Conservation (phyloP, 1,140 invertebrate species). For the Archegozetes longisetosus region DNA sequence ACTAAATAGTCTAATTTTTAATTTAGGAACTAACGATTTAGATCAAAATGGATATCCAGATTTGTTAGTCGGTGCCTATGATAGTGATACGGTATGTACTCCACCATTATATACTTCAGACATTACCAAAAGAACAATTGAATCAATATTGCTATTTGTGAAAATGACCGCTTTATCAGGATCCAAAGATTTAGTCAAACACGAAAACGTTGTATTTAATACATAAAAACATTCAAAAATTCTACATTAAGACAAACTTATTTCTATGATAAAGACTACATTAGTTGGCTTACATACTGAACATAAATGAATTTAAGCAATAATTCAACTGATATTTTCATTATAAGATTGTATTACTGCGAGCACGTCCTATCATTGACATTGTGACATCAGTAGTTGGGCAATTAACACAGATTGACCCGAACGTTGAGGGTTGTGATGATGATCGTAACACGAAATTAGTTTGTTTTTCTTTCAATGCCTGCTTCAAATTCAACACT, state of each 20-base stretch:
- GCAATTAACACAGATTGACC: conserved; percentile 58
- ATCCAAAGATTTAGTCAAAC: too few relatives aligned
- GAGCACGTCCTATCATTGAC: conserved; percentile 67
- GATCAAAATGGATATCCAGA: conserved; percentile 84
- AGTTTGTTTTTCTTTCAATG: conserved; percentile 72
- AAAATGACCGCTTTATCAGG: too few relatives aligned
- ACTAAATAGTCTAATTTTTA: not conserved
- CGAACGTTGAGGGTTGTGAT: conserved; percentile 49
- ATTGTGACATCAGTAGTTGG: conserved; percentile 39
- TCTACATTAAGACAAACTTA: too few relatives aligned
- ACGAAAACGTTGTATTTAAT: too few relatives aligned
- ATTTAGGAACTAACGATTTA: conserved; percentile 54
- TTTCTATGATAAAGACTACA: too few relatives aligned
- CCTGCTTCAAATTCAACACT: conserved; percentile 62
- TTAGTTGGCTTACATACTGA: too few relatives aligned
- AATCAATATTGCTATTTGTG: too few relatives aligned
- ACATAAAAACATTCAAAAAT: too few relatives aligned
- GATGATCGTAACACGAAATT: conserved; percentile 44
- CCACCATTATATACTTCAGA: too few relatives aligned
- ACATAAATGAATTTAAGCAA: too few relatives aligned
- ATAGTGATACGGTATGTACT: conserved; percentile 45
- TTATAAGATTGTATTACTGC: conserved; percentile 18
- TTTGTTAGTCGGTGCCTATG: conserved; percentile 72
- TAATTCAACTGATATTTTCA: not conserved
- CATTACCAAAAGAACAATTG: too few relatives aligned